Conservation (phyloP, 2,113 vertebrate genomes). For the Siniperca knerii region DNA sequence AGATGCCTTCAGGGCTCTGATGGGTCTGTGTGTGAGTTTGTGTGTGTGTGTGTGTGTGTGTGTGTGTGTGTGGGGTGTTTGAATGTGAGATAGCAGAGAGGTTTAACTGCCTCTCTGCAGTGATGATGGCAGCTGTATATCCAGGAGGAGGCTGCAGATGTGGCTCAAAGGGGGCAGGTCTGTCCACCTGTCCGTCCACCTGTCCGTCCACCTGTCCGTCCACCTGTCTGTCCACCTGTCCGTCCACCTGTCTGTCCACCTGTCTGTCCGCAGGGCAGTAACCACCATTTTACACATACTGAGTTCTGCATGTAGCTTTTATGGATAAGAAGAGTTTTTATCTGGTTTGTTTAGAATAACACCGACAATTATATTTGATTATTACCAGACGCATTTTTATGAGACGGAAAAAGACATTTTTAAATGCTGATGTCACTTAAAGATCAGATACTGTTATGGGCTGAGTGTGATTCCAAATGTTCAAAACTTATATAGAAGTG, state of each 20-base stretch:
- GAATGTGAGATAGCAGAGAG: constrained; percentile 5
- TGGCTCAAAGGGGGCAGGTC: background rate
- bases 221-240: too few relatives aligned
- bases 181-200: too few relatives aligned
- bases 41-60: background rate
- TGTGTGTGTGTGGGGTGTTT: constrained; percentile 1
- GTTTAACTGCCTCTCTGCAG: constrained; percentile 1
- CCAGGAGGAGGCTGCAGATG: background rate
- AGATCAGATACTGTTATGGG: too few relatives aligned
- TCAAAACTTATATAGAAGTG: too few relatives aligned
- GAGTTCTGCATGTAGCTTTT: background rate
- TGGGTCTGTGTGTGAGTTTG: background rate
- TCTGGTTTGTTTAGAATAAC: background rate
- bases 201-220: too few relatives aligned
- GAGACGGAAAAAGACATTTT: too few relatives aligned
- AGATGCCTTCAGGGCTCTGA: background rate
- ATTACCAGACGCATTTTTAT: too few relatives aligned
- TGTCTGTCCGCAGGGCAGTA: too few relatives aligned
- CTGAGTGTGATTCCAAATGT: too few relatives aligned
- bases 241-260: too few relatives aligned
- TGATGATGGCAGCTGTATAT: background rate
- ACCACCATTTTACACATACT: background rate
- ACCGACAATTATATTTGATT: too few relatives aligned
- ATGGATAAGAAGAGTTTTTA: background rate
- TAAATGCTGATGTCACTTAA: too few relatives aligned